A percentile compares a stretch with the other conserved stretches of the same genome.
These are phyloP conservation scores for Bergia sp. DNA, from an alignment of 92 coral and sea anemone genomes.

Conservation along the genomic window DNA sequence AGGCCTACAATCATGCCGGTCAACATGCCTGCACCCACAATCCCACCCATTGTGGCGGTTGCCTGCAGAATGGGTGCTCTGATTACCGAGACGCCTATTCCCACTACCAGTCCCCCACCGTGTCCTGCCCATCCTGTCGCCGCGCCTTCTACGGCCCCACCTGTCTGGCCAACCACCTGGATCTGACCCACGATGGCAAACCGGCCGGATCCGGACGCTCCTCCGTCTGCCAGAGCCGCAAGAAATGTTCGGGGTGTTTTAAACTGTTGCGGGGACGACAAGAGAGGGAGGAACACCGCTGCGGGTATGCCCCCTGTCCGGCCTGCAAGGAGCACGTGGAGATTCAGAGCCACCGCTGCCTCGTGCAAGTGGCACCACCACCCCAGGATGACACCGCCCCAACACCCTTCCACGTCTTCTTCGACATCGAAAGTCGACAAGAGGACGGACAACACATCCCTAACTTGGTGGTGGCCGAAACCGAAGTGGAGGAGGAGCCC, in stretches of 20 bases:
- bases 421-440: background rate
- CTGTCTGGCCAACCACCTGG: slow-evolving; percentile 2
- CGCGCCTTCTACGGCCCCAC: slow-evolving; percentile 9
- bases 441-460: slow-evolving; percentile 9
- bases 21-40: background rate
- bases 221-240: background rate
- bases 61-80: background rate
- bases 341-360: background rate
- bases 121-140: background rate
- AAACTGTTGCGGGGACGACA: slow-evolving; percentile 32
- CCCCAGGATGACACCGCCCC: background rate
- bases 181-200: background rate
- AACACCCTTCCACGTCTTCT: background rate
- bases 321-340: background rate
- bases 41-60: background rate
- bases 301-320: background rate
- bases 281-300: background rate
- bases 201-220: background rate
- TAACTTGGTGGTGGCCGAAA: background rate
- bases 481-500: background rate
- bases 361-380: too few species aligned
- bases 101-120: background rate
- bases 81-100: background rate
- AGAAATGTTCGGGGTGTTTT: slow-evolving; percentile 3
- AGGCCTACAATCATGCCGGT: background rate